phyloP scores from a whole-genome alignment of 2,113 vertebrate species.

The Aythya baeri region DNA sequence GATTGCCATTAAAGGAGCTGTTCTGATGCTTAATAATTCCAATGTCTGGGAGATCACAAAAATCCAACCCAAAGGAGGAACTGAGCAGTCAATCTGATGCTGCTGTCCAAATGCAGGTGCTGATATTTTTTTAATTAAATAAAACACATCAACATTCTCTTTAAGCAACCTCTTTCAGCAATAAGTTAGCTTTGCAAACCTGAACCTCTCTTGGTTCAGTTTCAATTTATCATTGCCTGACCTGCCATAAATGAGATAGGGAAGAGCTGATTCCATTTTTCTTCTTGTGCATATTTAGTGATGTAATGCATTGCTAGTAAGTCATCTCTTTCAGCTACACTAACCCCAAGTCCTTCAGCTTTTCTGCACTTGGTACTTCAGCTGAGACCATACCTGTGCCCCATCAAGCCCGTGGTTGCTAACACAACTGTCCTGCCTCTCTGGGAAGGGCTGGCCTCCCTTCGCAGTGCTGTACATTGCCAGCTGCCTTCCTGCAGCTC shows the following conservation, averaged over 20 bases:
- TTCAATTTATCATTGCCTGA: too few species aligned
- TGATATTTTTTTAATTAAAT: not conserved
- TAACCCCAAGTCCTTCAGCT: not conserved
- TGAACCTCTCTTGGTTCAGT: rapidly evolving
- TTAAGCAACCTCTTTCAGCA: not conserved
- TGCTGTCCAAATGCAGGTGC: not conserved
- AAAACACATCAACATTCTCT: not conserved
- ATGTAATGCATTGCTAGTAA: rapidly evolving
- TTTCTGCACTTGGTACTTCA: not conserved
- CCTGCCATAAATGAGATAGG: rapidly evolving
- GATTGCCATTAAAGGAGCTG: not conserved
- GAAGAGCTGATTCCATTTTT: not conserved
- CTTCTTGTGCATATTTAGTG: rapidly evolving
- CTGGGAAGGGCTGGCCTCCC: not conserved
- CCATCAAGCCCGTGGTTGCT: too few species aligned
- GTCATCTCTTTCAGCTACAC: rapidly evolving
- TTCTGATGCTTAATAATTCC: not conserved
- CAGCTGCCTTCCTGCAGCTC: rapidly evolving
- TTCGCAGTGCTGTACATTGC: rapidly evolving
- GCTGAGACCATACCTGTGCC: rapidly evolving
- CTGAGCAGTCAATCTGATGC: not conserved
- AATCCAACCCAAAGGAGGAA: not conserved
- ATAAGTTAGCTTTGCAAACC: not conserved
- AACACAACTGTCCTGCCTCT: rapidly evolving
- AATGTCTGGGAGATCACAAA: rapidly evolving